These are phyloP conservation scores for Nasonia giraulti DNA, from an alignment of 1,140 invertebrate species.

Conservation along the genomic window DNA sequence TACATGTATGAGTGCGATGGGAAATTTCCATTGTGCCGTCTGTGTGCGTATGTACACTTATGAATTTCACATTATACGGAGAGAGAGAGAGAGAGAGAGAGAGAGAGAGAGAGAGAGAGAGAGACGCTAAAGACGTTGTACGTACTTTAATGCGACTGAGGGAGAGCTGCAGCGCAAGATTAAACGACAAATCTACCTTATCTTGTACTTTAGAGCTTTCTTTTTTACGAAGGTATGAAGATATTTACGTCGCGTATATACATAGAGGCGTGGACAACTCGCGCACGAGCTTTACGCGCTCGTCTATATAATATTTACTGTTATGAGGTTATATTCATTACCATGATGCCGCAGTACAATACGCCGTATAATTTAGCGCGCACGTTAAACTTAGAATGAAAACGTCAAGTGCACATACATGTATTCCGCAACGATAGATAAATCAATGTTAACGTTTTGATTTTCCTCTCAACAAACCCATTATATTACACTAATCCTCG, in stretches of 20 bases:
- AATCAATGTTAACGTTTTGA: neutral
- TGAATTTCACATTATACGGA: too few species aligned
- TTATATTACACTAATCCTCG: too few species aligned
- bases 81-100: too few species aligned
- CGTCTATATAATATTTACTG: neutral
- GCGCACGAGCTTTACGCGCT: too few species aligned
- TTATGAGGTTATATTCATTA: neutral
- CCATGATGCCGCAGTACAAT: neutral
- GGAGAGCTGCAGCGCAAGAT: neutral
- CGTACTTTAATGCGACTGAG: neutral
- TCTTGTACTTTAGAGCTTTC: neutral
- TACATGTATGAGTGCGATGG: too few species aligned
- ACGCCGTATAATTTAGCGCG: neutral
- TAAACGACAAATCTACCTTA: neutral
- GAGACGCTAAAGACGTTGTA: neutral
- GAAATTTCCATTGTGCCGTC: too few species aligned
- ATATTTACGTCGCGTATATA: neutral
- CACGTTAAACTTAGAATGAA: neutral
- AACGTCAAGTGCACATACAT: neutral
- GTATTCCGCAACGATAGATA: neutral
- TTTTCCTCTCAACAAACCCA: too few species aligned
- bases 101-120: too few species aligned
- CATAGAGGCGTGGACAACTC: neutral
- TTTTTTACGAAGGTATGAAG: neutral
- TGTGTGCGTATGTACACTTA: too few species aligned